Percentiles rank a stretch among this genome's conserved stretches.
Evolutionary conservation across 2,888 invertebrate genomes (phyloP).

Genomic region (Endotricha flammealis): DNA sequence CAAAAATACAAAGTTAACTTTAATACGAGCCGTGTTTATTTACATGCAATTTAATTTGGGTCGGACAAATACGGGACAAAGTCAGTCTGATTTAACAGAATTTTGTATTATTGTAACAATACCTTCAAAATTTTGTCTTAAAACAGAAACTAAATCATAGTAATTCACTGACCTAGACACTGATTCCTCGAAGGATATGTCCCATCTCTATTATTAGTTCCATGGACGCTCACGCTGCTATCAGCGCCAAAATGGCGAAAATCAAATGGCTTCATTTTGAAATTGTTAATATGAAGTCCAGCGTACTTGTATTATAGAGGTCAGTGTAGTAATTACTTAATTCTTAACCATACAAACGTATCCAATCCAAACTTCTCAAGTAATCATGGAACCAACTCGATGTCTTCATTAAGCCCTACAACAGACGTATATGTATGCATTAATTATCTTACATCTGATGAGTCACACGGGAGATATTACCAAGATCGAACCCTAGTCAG

Average conservation of each 20-base stretch:
- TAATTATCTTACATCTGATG: neutral
- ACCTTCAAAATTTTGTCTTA: neutral
- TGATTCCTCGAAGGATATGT: no score
- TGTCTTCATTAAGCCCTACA: neutral
- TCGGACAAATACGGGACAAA: neutral
- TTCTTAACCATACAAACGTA: no score
- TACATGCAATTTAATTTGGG: conserved; percentile 1
- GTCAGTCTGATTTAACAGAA: neutral
- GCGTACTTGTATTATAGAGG: no score
- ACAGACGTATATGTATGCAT: neutral
- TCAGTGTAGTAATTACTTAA: no score
- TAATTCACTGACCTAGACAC: no score
- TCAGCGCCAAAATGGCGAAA: no score
- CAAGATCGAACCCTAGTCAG: neutral
- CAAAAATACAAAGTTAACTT: neutral
- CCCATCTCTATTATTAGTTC: no score
- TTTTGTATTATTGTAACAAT: neutral
- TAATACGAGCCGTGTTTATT: neutral
- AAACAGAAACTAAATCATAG: no score
- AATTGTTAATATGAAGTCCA: no score
- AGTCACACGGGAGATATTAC: neutral
- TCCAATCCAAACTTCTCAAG: neutral
- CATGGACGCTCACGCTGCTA: no score
- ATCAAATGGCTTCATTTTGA: no score
- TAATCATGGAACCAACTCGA: neutral